Evolutionary conservation across 2,797 vertebrate species (phyloP), one percentile per base, ranked within the genome.

Genomic region (Leucoraja ocellata): DNA sequence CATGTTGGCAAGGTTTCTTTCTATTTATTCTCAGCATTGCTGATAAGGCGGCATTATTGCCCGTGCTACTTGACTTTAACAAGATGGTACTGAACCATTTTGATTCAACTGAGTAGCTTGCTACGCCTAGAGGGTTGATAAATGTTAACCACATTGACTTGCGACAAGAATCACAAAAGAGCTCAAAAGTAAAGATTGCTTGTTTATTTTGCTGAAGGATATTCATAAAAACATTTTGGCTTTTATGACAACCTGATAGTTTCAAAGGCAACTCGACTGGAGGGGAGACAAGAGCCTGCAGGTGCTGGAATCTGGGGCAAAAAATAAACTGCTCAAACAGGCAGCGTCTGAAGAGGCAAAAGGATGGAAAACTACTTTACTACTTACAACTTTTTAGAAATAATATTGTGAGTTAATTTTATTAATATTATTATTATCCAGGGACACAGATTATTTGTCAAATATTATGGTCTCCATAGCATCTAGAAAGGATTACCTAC

Each of bases 401-500:
- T 74, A 74, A 25, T 21, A 74, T 23, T 74, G 71, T 21, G 18
- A 74, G 71, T 21, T 23, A 65, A 32, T 54, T 54, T 3, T 5
- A 54, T 54, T 54, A 54, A 54, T 54, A 54, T 54, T 54, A 54
- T 46, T 46, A 46, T 54, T 54, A 13, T 88, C 5, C 4, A 79
- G 32, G n/a, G 8, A 2, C n/a, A 11, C 36, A 32, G 76, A 78
- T 78, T 78, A 36, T 23, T 78, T 13, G n/a, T 78, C 28, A 10
- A 86, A 16, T 63, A 63, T 18, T 16, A 18, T 88, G 36, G 23
- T 8, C 16, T 21, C 8, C 18, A 68, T 6, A 68, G n/a, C 16
- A 88, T 18, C 84, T 3, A 68, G 4, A 14, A 25, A 23, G 83
- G 54, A 84, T 93, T 91, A 94, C 93, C 94, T 93, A 93, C 79